Conservation (phyloP, 2,113 vertebrate species). For the Coptodon bakossiorum region DNA sequence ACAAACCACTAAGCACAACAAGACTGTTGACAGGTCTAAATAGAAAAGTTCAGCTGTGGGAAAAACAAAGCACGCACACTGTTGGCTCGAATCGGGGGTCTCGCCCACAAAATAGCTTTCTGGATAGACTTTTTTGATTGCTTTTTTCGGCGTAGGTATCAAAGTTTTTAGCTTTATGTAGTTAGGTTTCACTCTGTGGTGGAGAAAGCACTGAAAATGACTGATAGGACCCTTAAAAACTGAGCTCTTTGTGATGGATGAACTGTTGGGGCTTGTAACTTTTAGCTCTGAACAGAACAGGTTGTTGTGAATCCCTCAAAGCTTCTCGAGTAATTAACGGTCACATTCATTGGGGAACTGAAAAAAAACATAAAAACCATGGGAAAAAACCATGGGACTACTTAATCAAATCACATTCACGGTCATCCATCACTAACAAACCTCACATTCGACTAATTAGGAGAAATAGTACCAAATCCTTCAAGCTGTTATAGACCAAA, state of each 20-base stretch:
- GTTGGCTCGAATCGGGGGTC: not conserved
- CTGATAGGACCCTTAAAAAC: not conserved
- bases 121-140: conserved; percentile 16
- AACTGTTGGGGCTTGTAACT: not conserved
- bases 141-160: conserved; percentile 11
- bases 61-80: conserved; percentile 32
- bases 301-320: not conserved
- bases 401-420: conserved; percentile 35
- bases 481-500: conserved; percentile 7
- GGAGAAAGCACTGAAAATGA: not conserved
- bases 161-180: conserved; percentile 14
- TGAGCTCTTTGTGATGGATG: conserved; percentile 10
- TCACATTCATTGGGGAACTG: conserved; percentile 31
- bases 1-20: conserved; percentile 58
- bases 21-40: conserved; percentile 61
- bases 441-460: conserved; percentile 36
- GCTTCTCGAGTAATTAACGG: conserved; percentile 34
- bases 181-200: not conserved
- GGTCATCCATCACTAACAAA: conserved; percentile 45
- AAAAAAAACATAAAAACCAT: not conserved
- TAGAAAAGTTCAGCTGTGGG: conserved; percentile 42
- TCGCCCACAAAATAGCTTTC: conserved; percentile 20
- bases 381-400: not conserved
- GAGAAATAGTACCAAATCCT: not conserved
- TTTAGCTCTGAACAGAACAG: not conserved